Evolutionary conservation across 2,113 vertebrate species (phyloP), one percentile per base, ranked within the genome.

Genomic region (Dicrurus megarhynchus): DNA sequence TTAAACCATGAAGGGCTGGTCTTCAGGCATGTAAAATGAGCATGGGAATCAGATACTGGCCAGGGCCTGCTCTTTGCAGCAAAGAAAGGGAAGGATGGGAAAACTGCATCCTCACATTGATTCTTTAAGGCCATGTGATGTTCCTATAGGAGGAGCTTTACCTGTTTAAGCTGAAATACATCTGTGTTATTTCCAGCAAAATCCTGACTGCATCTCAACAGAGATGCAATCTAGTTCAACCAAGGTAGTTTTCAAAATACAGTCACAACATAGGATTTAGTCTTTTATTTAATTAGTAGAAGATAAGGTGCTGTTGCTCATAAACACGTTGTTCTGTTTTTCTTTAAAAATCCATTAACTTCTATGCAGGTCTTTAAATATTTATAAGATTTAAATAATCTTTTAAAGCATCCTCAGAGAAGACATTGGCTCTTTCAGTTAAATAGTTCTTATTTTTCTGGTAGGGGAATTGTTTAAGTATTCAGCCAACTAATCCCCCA

Each of bases 361-460:
- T 86, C 83, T 53, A 8, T 39, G 16, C 17, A 65, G 32, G 47
- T 10, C 32, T 76, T 94, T 91, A 93, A 95, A 94, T 96, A 94
- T 91, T 94, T 94, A 91, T 90, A 55, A 86, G 82, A 80, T 69
- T 61, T 76, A 94, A 96, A 88, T 73, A 90, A 83, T 80, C 74
- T 93, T 91, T 95, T 70, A 93, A 81, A 89, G 32, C 52, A 69
- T 89, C 64, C 47, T 81, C 55, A 67, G 63, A 95, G 89, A 95
- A 89, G 89, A 52, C 39, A 56, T 12, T 47, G 44, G 64, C 60
- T 90, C 41, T 60, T 83, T 90, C 22, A 77, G 64, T 88, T 93
- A 94, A 86, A 86, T 39, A 41, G 52, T 69, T 92, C 47, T 53
- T 84, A 30, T 84, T 96, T 89, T 79, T 84, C 73, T 86, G 55